These are phyloP conservation scores for Alcedo atthis DNA, from an alignment of 2,797 vertebrate species.

Conservation along the genomic window DNA sequence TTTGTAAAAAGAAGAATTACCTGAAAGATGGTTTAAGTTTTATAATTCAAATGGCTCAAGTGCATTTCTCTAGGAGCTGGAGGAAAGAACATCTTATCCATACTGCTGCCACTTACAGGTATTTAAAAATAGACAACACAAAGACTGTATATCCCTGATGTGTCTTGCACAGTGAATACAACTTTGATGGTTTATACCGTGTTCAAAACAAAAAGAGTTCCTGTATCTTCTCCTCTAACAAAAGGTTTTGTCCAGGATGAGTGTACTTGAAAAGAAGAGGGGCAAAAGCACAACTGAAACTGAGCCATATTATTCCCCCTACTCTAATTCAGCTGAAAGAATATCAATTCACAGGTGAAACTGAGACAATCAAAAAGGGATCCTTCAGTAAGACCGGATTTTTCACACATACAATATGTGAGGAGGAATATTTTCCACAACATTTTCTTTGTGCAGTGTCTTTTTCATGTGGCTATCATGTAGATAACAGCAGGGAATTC, in stretches of 20 bases:
- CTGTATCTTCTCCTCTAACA: constrained; percentile 31
- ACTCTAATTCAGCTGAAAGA: constrained; percentile 33
- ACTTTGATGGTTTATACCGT: constrained; percentile 55
- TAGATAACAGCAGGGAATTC: constrained; percentile 64
- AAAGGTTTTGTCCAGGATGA: constrained; percentile 61
- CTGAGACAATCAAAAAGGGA: constrained; percentile 19
- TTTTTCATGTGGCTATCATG: constrained; percentile 61
- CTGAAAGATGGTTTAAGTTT: constrained; percentile 10
- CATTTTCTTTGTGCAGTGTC: constrained; percentile 7
- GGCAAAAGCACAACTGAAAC: constrained; percentile 61
- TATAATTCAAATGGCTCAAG: constrained; percentile 11
- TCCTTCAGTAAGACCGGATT: constrained; percentile 32
- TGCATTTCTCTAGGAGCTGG: constrained; percentile 36
- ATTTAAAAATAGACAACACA: constrained; percentile 50
- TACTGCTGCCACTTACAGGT: background rate
- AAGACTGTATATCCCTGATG: constrained; percentile 49
- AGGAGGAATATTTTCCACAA: constrained; percentile 1
- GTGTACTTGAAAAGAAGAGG: constrained; percentile 45
- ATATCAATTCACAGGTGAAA: constrained; percentile 26
- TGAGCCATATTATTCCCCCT: constrained; percentile 14
- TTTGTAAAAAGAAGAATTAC: constrained; percentile 23
- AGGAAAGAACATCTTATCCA: constrained; percentile 36
- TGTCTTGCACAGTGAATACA: constrained; percentile 17
- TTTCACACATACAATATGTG: constrained; percentile 16
- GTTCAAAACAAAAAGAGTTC: constrained; percentile 62